A percentile compares a stretch with the other conserved stretches of the same genome.
Evolutionary conservation across 2,888 invertebrate genomes (phyloP).

Genomic region (Flexamia atlantica): DNA sequence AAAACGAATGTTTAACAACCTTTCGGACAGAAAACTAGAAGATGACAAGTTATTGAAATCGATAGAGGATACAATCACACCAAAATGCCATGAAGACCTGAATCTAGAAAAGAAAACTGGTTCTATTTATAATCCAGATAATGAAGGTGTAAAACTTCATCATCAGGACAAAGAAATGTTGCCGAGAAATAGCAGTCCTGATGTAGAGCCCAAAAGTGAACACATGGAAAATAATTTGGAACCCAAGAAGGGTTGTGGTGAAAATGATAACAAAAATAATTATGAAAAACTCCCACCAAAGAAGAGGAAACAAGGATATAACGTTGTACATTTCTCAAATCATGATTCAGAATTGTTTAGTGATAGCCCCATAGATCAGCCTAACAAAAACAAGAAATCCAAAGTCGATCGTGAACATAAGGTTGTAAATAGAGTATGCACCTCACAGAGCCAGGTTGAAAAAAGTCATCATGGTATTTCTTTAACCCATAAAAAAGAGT

Average conservation of each 20-base stretch:
- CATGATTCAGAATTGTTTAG: background rate
- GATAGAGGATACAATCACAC: slow-evolving; percentile 5
- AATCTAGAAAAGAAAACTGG: background rate
- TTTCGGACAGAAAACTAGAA: slow-evolving; percentile 5
- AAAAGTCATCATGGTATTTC: background rate
- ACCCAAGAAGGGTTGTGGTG: background rate
- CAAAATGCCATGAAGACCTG: background rate
- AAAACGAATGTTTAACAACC: background rate
- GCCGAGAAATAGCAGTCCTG: background rate
- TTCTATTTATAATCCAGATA: background rate
- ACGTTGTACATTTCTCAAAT: background rate
- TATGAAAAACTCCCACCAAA: slow-evolving; percentile 34
- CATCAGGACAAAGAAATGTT: background rate
- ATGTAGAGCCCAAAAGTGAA: background rate
- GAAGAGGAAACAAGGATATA: slow-evolving; percentile 31
- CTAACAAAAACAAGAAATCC: background rate
- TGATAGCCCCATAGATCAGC: background rate
- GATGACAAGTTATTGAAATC: slow-evolving; percentile 39
- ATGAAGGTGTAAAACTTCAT: background rate
- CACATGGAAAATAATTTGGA: background rate
- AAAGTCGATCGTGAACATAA: background rate
- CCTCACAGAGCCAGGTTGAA: background rate
- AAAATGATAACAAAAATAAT: slow-evolving; percentile 15
- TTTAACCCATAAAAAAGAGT: background rate
- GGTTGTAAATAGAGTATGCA: background rate